Conservation (phyloP, 2,797 vertebrate species). For the Hapalemur alaotrensis region DNA sequence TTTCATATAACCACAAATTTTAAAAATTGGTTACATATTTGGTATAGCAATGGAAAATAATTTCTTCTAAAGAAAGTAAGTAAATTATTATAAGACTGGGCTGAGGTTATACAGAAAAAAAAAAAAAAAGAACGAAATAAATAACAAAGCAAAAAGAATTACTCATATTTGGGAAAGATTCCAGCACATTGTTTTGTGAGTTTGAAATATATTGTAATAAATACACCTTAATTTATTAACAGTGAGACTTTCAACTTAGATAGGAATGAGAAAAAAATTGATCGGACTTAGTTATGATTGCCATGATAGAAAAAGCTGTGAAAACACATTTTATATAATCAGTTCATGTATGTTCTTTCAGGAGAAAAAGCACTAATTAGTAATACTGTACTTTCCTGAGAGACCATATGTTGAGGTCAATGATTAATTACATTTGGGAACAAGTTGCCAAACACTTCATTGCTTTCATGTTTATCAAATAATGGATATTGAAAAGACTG, state of each 20-base stretch:
- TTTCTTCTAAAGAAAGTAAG: not conserved
- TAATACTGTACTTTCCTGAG: constrained; percentile 23
- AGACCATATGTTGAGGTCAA: constrained; percentile 55
- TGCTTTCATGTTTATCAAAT: constrained; percentile 57
- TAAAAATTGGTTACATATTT: not conserved
- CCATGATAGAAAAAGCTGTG: not conserved
- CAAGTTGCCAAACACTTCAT: constrained; percentile 43
- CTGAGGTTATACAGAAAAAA: not conserved
- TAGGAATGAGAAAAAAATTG: not conserved
- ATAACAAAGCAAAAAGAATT: not conserved
- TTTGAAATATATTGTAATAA: constrained; percentile 13
- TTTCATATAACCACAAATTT: constrained; percentile 1
- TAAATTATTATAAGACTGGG: not conserved
- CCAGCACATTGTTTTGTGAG: not conserved
- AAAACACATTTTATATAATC: constrained; percentile 41
- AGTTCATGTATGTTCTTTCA: constrained; percentile 38
- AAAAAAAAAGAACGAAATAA: not conserved
- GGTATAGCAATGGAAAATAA: not conserved
- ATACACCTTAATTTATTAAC: not conserved
- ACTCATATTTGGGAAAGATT: not conserved
- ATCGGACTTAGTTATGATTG: constrained; percentile 10
- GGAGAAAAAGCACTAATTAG: constrained; percentile 56
- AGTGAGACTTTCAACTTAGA: constrained; percentile 31
- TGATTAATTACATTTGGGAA: constrained; percentile 63
- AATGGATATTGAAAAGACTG: constrained; percentile 46